Conservation (phyloP, 2,797 vertebrate genomes). For the Arremon brunneinucha region DNA sequence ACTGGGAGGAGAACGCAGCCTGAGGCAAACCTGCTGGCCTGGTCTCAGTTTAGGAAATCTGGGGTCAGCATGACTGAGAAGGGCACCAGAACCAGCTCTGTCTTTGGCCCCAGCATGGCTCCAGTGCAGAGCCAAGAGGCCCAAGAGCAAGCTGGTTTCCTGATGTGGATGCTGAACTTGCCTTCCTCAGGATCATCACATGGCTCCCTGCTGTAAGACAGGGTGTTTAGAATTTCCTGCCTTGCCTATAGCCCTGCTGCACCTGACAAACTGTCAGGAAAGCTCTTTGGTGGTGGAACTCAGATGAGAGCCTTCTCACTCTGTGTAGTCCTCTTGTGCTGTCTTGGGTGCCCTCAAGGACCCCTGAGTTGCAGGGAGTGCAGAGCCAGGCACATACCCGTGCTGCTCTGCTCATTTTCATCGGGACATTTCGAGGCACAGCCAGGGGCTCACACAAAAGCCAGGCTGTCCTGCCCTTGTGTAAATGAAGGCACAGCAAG, state of each 20-base stretch:
- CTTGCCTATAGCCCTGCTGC: neutral
- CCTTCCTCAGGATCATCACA: rapidly evolving
- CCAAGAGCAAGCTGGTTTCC: neutral
- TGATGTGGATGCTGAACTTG: neutral
- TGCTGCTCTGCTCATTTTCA: neutral
- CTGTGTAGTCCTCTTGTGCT: neutral
- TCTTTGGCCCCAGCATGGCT: neutral
- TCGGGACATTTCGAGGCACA: neutral
- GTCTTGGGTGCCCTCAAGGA: neutral
- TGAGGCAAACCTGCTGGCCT: neutral
- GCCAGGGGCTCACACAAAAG: neutral
- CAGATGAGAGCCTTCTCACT: neutral
- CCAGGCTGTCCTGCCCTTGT: neutral
- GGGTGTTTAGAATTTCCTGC: neutral
- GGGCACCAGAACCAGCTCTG: neutral
- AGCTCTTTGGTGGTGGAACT: neutral
- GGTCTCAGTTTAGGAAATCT: neutral
- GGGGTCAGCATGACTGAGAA: too few relatives aligned
- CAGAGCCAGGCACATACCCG: neutral
- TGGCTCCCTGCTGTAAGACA: neutral
- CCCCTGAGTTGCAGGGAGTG: neutral
- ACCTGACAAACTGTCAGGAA: neutral
- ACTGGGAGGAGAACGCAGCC: neutral
- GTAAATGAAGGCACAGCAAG: neutral
- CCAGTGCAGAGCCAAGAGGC: neutral